Evolutionary conservation across 2,797 vertebrate species (phyloP).

Genomic region (Alosa sapidissima): DNA sequence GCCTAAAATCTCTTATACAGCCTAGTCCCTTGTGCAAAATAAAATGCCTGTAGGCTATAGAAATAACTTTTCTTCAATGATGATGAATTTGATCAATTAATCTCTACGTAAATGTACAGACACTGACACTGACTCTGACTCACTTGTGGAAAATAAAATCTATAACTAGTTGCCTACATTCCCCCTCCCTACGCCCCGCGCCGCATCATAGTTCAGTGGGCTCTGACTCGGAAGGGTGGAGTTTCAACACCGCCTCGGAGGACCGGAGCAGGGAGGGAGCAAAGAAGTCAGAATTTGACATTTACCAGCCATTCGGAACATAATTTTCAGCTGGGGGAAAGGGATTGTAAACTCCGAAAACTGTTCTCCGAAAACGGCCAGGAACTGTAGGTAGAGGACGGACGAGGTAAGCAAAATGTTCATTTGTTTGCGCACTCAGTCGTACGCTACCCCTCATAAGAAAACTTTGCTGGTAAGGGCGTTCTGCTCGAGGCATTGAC

Average conservation of each 20-base stretch:
- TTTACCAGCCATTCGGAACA: conserved; percentile 50
- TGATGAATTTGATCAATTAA: neutral
- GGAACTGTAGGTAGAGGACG: conserved; percentile 33
- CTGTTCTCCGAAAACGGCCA: conserved; percentile 28
- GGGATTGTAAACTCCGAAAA: conserved; percentile 38
- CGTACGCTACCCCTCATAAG: neutral
- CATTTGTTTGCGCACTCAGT: neutral
- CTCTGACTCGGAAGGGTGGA: conserved; percentile 60
- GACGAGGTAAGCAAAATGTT: conserved; percentile 46
- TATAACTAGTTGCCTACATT: neutral
- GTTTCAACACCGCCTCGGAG: conserved; percentile 51
- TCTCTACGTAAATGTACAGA: neutral
- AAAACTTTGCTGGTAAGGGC: conserved; percentile 20
- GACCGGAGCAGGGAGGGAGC: conserved; percentile 57
- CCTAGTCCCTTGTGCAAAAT: neutral
- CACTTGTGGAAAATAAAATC: neutral
- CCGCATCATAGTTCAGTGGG: neutral
- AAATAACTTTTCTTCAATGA: neutral
- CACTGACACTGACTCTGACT: neutral
- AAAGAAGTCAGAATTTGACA: conserved; percentile 55
- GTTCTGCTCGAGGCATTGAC: neutral
- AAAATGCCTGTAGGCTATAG: neutral
- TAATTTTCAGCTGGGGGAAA: conserved; percentile 47
- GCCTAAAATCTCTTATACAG: too few relatives aligned
- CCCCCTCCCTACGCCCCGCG: neutral